Percentiles rank a stretch among this genome's conserved stretches.
phyloP scores from a whole-genome alignment of 37 sponge, comb jelly and placozoan genomes.

The Cliona cf. orientalis region DNA sequence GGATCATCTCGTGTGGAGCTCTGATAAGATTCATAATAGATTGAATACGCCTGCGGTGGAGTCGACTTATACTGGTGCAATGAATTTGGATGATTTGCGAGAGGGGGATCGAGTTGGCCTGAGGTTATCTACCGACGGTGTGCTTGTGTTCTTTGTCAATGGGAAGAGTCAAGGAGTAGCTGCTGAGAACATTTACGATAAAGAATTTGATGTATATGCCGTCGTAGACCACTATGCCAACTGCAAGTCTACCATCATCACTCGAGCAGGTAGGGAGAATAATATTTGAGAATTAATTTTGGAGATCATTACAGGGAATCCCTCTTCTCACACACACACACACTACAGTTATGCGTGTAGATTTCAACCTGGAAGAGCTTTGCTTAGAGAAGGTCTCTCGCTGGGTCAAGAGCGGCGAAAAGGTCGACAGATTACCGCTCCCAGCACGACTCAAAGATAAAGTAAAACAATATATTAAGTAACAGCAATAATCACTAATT shows the following conservation, averaged over 20 bases:
- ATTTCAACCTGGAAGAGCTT: constrained; percentile 52
- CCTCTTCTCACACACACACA: not conserved
- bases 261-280: constrained; percentile 69
- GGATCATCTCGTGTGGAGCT: constrained; percentile 84
- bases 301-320: not conserved
- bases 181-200: constrained; percentile 46
- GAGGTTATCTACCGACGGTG: constrained; percentile 56
- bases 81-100: constrained; percentile 70
- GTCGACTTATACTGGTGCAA: constrained; percentile 35
- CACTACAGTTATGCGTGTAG: constrained; percentile 57
- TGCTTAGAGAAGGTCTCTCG: constrained; percentile 33
- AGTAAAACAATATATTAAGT: constrained; percentile 38
- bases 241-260: constrained; percentile 74
- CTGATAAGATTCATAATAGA: constrained; percentile 70
- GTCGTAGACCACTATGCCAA: constrained; percentile 91
- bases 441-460: constrained; percentile 23
- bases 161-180: constrained; percentile 70
- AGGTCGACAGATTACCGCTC: constrained; percentile 37
- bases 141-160: constrained; percentile 75
- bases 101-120: constrained; percentile 72
- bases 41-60: constrained; percentile 23
- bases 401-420: constrained; percentile 3
- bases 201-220: constrained; percentile 67
- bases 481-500: too few relatives aligned
- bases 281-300: not conserved